Evolutionary conservation across 2,888 invertebrate genomes (phyloP), one percentile per base, ranked within the genome.

Genomic region (Chaetoderma sp.): DNA sequence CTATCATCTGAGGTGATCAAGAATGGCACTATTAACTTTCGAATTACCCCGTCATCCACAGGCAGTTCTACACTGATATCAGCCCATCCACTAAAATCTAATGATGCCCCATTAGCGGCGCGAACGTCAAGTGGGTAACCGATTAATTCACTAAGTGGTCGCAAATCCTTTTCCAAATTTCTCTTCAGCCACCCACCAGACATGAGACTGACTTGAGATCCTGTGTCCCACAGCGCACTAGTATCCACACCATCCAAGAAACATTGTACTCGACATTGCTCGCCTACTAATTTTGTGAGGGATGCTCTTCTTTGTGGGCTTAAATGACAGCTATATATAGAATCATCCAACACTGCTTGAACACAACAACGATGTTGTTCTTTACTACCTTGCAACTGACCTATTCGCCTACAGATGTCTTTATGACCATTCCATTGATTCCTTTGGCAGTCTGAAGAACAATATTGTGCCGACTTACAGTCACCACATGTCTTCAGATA

Each of bases 201-300:
- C 6, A 58, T n/a, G 2, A 58, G 39, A 1, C 42, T 25, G 1
- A 58, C 58, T 36, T 58, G 58, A 16, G 42, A 21, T 39, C 57
- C 57, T 3, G 57, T 57, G 21, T 58, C 58, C 58, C 58, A 58
- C 27, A 58, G n/a, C 5, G 58, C 58, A 27, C 16, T 44, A 28
- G 42, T 25, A 27, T 44, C 44, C 6, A 44, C 42, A 18, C 45
- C 58, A 44, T 58, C 44, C 28, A 58, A 27, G 6, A 16, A 8
- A 23, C 39, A 58, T 21, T 27, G n/a, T 13, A 58, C 30, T 21
- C 42, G 23, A 23, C 44, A 58, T 58, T 58, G 36, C 16, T 42
- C 42, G 18, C 58, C 58, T 27, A 58, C 27, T 36, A 57, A n/a
- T 23, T 39, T 42, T 44, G 44, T 44, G 23, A 58, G 25, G 27